Conservation (phyloP, 2,113 vertebrate species). For the Tinamus guttatus region DNA sequence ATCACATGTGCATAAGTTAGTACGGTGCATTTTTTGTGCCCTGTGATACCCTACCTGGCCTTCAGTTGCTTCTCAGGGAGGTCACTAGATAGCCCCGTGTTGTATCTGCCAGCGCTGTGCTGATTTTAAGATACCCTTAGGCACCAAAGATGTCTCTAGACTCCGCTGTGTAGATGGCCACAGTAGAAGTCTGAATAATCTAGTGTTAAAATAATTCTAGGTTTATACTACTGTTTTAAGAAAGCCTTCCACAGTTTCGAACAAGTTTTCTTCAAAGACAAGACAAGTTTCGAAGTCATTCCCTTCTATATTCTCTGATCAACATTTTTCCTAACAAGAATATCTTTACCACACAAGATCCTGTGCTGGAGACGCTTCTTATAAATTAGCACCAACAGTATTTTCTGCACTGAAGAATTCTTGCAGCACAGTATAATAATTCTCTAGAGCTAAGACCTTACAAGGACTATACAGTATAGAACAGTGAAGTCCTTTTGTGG, state of each 20-base stretch:
- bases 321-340: not conserved
- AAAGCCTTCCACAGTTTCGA: not conserved
- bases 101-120: not conserved
- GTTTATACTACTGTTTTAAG: not conserved
- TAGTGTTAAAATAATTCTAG: not conserved
- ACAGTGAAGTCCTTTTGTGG: slow-evolving; percentile 7
- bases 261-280: no score
- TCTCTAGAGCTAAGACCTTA: slow-evolving; percentile 10
- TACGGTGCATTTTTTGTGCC: no score
- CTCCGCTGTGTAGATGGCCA: fast-evolving
- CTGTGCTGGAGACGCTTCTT: not conserved
- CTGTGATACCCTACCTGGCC: not conserved
- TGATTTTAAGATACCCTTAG: not conserved
- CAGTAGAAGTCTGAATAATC: not conserved
- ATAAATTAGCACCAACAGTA: not conserved
- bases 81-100: no score
- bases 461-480: slow-evolving; percentile 12
- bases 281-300: not conserved
- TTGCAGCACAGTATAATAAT: slow-evolving; percentile 17
- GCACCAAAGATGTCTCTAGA: not conserved
- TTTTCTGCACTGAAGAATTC: not conserved
- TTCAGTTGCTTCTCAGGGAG: not conserved
- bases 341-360: not conserved
- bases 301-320: not conserved
- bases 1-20: no score